Evolutionary conservation across 2,888 invertebrate genomes (phyloP), one percentile per base, ranked within the genome.

Genomic region (Arge pagana): DNA sequence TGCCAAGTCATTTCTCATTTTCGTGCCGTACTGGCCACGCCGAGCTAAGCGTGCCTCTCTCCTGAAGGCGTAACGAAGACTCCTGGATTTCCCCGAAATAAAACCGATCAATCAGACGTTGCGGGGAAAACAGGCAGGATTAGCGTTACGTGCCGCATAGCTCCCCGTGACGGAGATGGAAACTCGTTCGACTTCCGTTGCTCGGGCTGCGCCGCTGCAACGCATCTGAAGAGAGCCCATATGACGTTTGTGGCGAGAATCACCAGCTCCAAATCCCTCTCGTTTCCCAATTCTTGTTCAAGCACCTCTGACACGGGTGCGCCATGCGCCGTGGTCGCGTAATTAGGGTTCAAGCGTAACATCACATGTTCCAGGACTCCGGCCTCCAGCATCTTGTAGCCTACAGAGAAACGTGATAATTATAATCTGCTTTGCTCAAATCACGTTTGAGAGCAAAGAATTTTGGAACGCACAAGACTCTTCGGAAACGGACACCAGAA

Each of bases 321-420:
- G 40, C 57, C 56, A 2, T 53, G 55, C 39, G 52, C 51, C 52
- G 67, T 59, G 5, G 56, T 57, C n/a, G 58, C 66, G 60, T 71
- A 72, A 28, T 62, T 60, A 13, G 73, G 71, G 54, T 71, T 70
- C 59, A 79, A 63, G 61, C 74, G 66, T 6, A 63, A 56, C 10
- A 78, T 54, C n/a, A 79, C 45, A 33, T 62, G 53, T 53, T 75
- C 68, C 21, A 78, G 58, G 11, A 72, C 64, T 31, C 70, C 69
- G 26, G 65, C 67, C 51, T 65, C 53, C n/a, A 76, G 42, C 61
- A 79, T 68, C 54, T 55, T 68, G 53, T 64, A 55, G 64, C 74
- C 78, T 79, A 57, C 8, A 48, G 45, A 52, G 1, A 21, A 5
- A 2, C 3, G n/a, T 3, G 11, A 42, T 28, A 11, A 2, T 13